These are phyloP conservation scores for Megamerina dolium DNA, from an alignment of 2,888 invertebrate species.

Conservation along the genomic window DNA sequence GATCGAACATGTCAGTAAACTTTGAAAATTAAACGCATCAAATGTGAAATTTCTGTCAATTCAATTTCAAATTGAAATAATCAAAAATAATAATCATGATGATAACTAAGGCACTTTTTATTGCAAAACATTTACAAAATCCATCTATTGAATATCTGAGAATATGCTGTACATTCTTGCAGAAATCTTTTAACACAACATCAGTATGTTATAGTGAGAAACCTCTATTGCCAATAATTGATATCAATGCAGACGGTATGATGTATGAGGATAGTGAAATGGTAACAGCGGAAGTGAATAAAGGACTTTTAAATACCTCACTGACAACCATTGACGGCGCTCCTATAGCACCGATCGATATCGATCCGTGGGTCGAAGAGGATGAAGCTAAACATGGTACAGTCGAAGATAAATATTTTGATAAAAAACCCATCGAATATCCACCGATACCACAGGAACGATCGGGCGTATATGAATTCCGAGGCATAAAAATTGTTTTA, in stretches of 20 bases:
- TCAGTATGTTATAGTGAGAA: not conserved
- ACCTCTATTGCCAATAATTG: constrained; percentile 6
- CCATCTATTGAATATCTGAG: too few relatives aligned
- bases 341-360: constrained; percentile 16
- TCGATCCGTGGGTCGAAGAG: constrained; percentile 17
- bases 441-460: constrained; percentile 18
- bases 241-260: constrained; percentile 16
- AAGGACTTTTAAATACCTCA: not conserved
- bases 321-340: not conserved
- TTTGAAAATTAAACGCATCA: too few relatives aligned
- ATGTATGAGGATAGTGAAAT: constrained; percentile 10
- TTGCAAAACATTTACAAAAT: not conserved
- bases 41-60: too few relatives aligned
- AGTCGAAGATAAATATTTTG: constrained; percentile 17
- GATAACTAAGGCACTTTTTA: not conserved
- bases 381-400: constrained; percentile 16
- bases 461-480: constrained; percentile 18
- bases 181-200: too few relatives aligned
- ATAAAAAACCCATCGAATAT: constrained; percentile 13
- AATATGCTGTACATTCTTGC: too few relatives aligned
- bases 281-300: not conserved
- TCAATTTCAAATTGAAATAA: too few relatives aligned
- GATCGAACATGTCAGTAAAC: too few relatives aligned
- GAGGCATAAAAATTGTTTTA: constrained; percentile 21
- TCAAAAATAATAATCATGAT: too few relatives aligned